phyloP scores from a whole-genome alignment of 2,888 invertebrate species.

The Amphipoea lucens region DNA sequence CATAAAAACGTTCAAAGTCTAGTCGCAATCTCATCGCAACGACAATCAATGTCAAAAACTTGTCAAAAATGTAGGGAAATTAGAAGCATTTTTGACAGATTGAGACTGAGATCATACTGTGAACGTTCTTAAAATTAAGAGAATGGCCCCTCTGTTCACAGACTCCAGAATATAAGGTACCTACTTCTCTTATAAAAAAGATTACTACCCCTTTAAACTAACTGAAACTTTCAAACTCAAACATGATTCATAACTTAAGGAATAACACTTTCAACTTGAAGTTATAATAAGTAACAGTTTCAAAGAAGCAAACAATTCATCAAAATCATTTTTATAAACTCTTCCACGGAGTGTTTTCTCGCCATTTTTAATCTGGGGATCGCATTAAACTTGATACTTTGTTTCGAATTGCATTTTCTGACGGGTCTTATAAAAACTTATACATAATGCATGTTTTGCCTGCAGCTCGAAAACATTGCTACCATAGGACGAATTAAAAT shows the following conservation, averaged over 20 bases:
- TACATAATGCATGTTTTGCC: conserved; percentile 89
- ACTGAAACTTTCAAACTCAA: conserved; percentile 24
- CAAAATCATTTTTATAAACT: conserved; percentile 66
- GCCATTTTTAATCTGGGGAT: conserved; percentile 85
- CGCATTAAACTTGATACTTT: conserved; percentile 90
- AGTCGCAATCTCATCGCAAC: too few species aligned
- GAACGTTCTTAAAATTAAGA: too few species aligned
- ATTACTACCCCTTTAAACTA: neutral
- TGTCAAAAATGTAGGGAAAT: too few species aligned
- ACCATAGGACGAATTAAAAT: conserved; percentile 65
- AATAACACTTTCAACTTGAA: conserved; percentile 36
- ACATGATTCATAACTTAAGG: conserved; percentile 28
- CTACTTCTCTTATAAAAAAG: neutral
- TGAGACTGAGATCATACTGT: too few species aligned
- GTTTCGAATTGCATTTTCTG: conserved; percentile 89
- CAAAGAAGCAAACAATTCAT: conserved; percentile 61
- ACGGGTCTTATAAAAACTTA: conserved; percentile 87
- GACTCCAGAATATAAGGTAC: too few species aligned
- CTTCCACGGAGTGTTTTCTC: conserved; percentile 70
- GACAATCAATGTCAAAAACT: too few species aligned
- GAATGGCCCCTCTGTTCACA: too few species aligned
- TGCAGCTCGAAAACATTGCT: conserved; percentile 79
- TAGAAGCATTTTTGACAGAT: too few species aligned
- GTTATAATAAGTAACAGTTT: conserved; percentile 40
- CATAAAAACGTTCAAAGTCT: too few species aligned